A percentile compares a stretch with the other conserved stretches of the same genome.
Conservation (phyloP, 2,797 vertebrate genomes). For the Enteromius fasciolatus region DNA sequence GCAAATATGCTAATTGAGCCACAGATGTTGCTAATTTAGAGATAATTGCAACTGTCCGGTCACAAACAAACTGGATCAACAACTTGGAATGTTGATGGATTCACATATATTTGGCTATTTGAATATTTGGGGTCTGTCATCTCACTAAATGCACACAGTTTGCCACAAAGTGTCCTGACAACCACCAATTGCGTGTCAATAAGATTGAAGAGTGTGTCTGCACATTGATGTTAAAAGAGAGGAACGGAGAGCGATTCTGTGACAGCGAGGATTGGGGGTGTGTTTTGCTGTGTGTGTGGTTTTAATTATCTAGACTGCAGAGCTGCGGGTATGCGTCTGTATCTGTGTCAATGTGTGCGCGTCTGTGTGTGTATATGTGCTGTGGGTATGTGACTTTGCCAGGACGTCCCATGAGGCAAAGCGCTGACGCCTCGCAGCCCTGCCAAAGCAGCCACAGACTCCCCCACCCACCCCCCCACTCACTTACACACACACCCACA, state of each 20-base stretch:
- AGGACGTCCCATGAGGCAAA: constrained; percentile 80
- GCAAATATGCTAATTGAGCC: constrained; percentile 38
- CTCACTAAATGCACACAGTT: not conserved
- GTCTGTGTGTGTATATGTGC: constrained; percentile 54
- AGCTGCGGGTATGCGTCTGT: constrained; percentile 72
- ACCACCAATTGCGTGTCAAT: not conserved
- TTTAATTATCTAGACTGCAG: constrained; percentile 79
- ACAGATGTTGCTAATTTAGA: constrained; percentile 27
- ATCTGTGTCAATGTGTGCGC: constrained; percentile 57
- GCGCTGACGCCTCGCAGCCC: constrained; percentile 84
- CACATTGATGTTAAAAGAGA: not conserved
- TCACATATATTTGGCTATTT: constrained; percentile 2
- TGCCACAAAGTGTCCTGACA: not conserved
- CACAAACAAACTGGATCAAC: constrained; percentile 27
- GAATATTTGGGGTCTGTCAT: not conserved
- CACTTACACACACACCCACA: constrained; percentile 39
- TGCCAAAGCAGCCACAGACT: constrained; percentile 79
- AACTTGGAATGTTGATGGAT: constrained; percentile 16
- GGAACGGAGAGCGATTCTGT: constrained; percentile 4
- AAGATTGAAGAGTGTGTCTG: constrained; percentile 20
- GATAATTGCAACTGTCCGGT: constrained; percentile 36
- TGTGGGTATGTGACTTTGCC: constrained; percentile 74
- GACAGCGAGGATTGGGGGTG: constrained; percentile 44
- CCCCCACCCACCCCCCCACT: constrained; percentile 49
- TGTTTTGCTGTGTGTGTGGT: constrained; percentile 67